A percentile compares a stretch with the other conserved stretches of the same genome.
These are phyloP conservation scores for Clarias batrachus DNA, from an alignment of 2,113 vertebrate genomes.

Conservation along the genomic window DNA sequence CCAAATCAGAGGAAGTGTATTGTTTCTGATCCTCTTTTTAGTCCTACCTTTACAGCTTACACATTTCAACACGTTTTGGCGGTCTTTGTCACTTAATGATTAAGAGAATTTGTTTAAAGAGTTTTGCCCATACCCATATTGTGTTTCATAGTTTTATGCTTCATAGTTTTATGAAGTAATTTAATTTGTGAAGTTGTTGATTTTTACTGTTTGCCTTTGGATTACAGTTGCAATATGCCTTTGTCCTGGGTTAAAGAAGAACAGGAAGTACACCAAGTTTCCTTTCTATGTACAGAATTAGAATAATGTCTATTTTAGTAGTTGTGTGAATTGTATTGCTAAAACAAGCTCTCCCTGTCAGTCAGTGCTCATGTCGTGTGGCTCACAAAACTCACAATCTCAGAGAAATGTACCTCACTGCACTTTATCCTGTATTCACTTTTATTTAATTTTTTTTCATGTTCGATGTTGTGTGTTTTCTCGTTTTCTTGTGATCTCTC, in stretches of 20 bases:
- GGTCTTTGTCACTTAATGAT: not conserved
- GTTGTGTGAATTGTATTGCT: not conserved
- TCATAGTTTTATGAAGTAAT: too few relatives aligned
- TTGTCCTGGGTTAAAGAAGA: not conserved
- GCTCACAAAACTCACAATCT: not conserved
- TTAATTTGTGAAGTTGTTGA: not conserved
- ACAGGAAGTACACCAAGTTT: not conserved
- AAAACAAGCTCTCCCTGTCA: not conserved
- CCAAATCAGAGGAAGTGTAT: constrained; percentile 28
- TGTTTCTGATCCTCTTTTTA: constrained; percentile 17
- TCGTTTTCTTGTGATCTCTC: not conserved
- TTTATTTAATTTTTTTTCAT: not conserved
- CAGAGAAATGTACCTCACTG: too few relatives aligned
- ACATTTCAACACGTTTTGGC: too few relatives aligned
- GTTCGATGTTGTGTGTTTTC: not conserved
- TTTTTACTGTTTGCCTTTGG: not conserved
- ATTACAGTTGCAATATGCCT: not conserved
- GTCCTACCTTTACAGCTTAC: not conserved
- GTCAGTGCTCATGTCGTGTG: not conserved
- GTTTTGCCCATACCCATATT: not conserved
- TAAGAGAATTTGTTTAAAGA: not conserved
- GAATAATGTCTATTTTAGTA: not conserved
- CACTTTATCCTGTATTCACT: not conserved
- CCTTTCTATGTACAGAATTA: not conserved
- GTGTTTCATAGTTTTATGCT: too few relatives aligned